Conservation (phyloP, 2,888 invertebrate genomes). For the Ditula angustiorana region DNA sequence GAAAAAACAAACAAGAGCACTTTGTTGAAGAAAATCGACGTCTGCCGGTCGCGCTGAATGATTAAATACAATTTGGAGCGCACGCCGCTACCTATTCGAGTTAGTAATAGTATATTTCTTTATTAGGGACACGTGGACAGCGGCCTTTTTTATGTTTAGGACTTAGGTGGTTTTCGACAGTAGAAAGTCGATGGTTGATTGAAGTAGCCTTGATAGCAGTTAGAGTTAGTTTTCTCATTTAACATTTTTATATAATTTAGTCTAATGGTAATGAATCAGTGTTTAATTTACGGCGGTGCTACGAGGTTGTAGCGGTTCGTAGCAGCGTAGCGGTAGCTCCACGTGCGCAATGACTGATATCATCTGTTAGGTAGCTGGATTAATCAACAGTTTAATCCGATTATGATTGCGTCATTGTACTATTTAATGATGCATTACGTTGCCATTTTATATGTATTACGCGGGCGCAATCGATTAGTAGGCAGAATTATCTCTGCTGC, state of each 20-base stretch:
- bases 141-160: slow-evolving; percentile 9
- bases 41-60: slow-evolving; percentile 84
- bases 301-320: slow-evolving; percentile 10
- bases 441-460: background rate
- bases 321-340: slow-evolving; percentile 3
- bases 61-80: slow-evolving; percentile 84
- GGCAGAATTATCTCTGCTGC: background rate
- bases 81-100: slow-evolving; percentile 78
- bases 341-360: background rate
- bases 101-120: slow-evolving; percentile 76
- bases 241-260: too few relatives aligned
- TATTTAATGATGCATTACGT: slow-evolving; percentile 26
- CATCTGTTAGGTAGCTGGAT: slow-evolving; percentile 12
- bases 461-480: background rate
- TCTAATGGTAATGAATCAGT: background rate
- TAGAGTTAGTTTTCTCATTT: too few relatives aligned
- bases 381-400: slow-evolving; percentile 8
- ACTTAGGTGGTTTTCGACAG: slow-evolving; percentile 12
- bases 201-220: background rate
- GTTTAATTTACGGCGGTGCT: background rate
- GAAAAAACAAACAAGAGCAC: slow-evolving; percentile 86
- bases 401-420: slow-evolving; percentile 22
- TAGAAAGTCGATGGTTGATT: background rate
- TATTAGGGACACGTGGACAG: slow-evolving; percentile 79
- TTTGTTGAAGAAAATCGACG: slow-evolving; percentile 85